Evolutionary conservation across 2,888 invertebrate species (phyloP), one percentile per base, ranked within the genome.

Genomic region (Biston stratarius): DNA sequence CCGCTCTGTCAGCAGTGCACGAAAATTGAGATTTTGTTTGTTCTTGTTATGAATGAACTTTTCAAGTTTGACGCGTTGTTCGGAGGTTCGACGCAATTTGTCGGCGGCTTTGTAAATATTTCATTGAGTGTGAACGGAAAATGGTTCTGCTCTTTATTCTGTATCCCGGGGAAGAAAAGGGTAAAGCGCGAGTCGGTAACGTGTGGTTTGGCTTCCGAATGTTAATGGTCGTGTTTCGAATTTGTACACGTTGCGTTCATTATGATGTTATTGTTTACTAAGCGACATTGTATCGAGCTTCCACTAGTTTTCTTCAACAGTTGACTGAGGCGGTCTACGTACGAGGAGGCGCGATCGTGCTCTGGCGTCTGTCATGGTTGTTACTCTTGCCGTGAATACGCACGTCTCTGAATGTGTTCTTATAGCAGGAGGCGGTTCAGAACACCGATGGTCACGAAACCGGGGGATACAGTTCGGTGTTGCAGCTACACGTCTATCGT

Each of bases 21-120:
- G 59, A 59, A 62, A 55, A 62, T 61, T 68, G 51, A 67, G 61
- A 72, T 69, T 70, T 65, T 67, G 74, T 70, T 74, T 72, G 70
- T 69, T 70, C 69, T 70, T 67, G 69, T 72, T 73, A 67, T 69
- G 70, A 67, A 72, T 68, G 58, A 67, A 60, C 48, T 67, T 67
- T 49, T 63, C 63, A 60, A 67, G 12, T 66, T 66, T 42, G 61
- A 56, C 56, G 15, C 45, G 61, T 58, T 58, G 67, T 67, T 59
- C 40, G 59, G 61, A 45, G 61, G 56, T 38, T 61, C 6, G 51
- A 48, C 61, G 61, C 52, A 48, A 48, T 67, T 61, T 61, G 66
- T 59, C 62, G 57, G 47, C 14, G 11, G 44, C 58, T 61, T 58
- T 61, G 61, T 67, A 15, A 38, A 67, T 67, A 62, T 55, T 62